A percentile compares a stretch with the other conserved stretches of the same genome.
Evolutionary conservation across 1,140 invertebrate genomes (phyloP).

Genomic region (Colletes latitarsis): DNA sequence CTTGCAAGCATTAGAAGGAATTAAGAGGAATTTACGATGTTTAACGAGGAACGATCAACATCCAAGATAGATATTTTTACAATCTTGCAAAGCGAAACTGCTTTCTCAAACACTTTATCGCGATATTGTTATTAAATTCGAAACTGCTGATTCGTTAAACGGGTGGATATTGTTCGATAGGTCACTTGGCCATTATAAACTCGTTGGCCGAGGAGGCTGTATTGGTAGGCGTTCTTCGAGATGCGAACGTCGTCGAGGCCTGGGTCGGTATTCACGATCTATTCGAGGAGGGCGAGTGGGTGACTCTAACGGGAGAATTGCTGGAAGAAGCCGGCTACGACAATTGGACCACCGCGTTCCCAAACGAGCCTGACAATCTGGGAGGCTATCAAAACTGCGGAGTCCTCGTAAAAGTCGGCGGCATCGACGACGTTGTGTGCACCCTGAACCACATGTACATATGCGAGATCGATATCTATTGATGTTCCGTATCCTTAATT

Average conservation of each 20-base stretch:
- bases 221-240: not conserved
- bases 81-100: too few species aligned
- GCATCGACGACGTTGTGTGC: constrained; percentile 26
- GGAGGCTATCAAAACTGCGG: constrained; percentile 20
- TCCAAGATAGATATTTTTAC: too few species aligned
- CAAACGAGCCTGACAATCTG: constrained; percentile 26
- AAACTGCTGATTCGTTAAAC: too few species aligned
- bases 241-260: not conserved
- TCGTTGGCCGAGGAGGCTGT: constrained; percentile 25
- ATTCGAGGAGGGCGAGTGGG: constrained; percentile 50
- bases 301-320: constrained; percentile 26
- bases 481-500: not conserved
- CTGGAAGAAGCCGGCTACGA: constrained; percentile 31
- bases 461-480: constrained; percentile 26
- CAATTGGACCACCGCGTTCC: constrained; percentile 20
- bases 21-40: too few species aligned
- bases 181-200: constrained; percentile 54
- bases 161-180: constrained; percentile 7
- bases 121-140: too few species aligned
- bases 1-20: too few species aligned
- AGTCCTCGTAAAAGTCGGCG: constrained; percentile 1
- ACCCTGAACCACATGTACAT: not conserved
- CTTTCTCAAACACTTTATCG: too few species aligned
- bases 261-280: constrained; percentile 53
- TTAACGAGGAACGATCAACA: too few species aligned